phyloP scores from a whole-genome alignment of 1,140 invertebrate genomes.

The Globodera ellingtonae region DNA sequence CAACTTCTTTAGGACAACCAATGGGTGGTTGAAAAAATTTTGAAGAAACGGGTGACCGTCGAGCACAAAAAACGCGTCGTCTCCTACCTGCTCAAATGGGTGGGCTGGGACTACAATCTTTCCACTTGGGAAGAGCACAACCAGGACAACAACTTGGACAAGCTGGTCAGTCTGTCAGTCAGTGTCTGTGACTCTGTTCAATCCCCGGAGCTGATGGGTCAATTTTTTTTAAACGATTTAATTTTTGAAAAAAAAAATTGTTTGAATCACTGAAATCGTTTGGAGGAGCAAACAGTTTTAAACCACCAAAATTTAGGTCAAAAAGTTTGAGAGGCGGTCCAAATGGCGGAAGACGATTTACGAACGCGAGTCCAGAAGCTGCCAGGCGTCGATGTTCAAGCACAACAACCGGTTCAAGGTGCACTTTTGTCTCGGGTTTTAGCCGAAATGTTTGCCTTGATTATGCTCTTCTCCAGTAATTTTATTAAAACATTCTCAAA shows the following conservation, averaged over 20 bases:
- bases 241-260: no score
- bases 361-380: neutral
- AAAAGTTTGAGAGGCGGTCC: slow-evolving; percentile 28
- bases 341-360: slow-evolving; percentile 26
- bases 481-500: neutral
- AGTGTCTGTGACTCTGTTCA: no score
- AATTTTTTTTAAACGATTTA: no score
- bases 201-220: no score
- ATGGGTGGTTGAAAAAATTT: slow-evolving; percentile 28
- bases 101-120: slow-evolving; percentile 22
- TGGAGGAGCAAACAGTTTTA: neutral
- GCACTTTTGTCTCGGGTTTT: slow-evolving; percentile 15
- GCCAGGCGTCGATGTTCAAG: neutral
- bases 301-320: slow-evolving; percentile 15
- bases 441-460: no score
- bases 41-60: slow-evolving; percentile 5
- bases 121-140: slow-evolving; percentile 33
- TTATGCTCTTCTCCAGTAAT: no score
- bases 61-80: neutral
- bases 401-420: slow-evolving; percentile 8
- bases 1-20: slow-evolving; percentile 17
- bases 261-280: no score
- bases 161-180: slow-evolving; percentile 18
- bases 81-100: slow-evolving; percentile 41
- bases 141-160: neutral